phyloP scores from a whole-genome alignment of 2,888 invertebrate genomes.

The Ophion obscuratus region DNA sequence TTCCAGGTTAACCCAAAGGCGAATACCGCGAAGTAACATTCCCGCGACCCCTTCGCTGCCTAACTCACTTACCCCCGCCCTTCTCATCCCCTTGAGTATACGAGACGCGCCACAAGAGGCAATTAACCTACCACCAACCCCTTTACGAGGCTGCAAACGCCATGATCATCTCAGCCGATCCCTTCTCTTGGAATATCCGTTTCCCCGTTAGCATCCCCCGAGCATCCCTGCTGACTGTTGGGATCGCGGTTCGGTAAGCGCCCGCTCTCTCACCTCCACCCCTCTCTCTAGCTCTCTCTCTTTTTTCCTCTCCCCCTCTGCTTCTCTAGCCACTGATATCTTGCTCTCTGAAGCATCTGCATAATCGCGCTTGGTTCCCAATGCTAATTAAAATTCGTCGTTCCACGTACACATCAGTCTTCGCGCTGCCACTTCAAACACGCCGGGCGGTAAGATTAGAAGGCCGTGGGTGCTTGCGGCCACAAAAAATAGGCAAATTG shows the following conservation, averaged over 20 bases:
- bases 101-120: slow-evolving; percentile 80
- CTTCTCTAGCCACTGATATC: slow-evolving; percentile 49
- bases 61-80: slow-evolving; percentile 46
- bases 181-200: slow-evolving; percentile 51
- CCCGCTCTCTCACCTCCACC: slow-evolving; percentile 18
- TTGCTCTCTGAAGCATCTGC: slow-evolving; percentile 79
- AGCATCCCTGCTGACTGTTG: slow-evolving; percentile 53
- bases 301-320: slow-evolving; percentile 12
- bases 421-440: slow-evolving; percentile 49
- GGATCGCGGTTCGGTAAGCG: slow-evolving; percentile 58
- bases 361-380: slow-evolving; percentile 82
- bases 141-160: slow-evolving; percentile 69
- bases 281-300: neutral
- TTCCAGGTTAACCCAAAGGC: slow-evolving; percentile 43
- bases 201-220: slow-evolving; percentile 51
- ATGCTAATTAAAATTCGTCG: slow-evolving; percentile 82
- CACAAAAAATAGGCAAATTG: no score
- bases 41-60: slow-evolving; percentile 52
- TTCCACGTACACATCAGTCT: slow-evolving; percentile 79
- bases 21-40: slow-evolving; percentile 48
- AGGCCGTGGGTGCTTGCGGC: no score
- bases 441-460: neutral
- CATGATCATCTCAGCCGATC: slow-evolving; percentile 66
- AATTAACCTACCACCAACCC: slow-evolving; percentile 81
- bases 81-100: slow-evolving; percentile 70